These are phyloP conservation scores for Teleogryllus occipitalis DNA, from an alignment of 1,140 invertebrate species.

Conservation along the genomic window DNA sequence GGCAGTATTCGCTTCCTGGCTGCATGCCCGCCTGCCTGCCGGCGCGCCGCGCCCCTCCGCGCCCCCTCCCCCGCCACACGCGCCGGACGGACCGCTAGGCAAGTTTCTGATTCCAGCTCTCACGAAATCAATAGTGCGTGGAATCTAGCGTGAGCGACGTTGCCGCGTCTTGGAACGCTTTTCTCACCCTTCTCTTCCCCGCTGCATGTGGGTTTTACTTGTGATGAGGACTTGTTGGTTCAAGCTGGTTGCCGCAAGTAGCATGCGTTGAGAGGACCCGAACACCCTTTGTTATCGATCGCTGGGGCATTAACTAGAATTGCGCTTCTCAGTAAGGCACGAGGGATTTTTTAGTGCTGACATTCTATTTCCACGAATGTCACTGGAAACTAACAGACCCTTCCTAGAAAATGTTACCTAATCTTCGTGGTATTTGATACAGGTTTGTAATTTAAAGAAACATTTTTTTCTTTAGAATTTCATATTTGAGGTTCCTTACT, in stretches of 20 bases:
- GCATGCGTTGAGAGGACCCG: no score
- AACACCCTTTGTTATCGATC: no score
- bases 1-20: neutral
- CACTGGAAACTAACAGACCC: no score
- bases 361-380: no score
- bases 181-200: neutral
- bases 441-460: no score
- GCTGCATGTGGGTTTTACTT: neutral
- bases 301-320: no score
- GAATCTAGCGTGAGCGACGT: slow-evolving; percentile 18
- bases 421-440: no score
- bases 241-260: neutral
- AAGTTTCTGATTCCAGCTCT: slow-evolving; percentile 20
- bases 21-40: neutral
- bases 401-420: no score
- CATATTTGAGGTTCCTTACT: no score
- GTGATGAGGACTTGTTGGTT: neutral
- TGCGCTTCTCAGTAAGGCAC: no score
- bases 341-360: no score
- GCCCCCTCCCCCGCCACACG: neutral
- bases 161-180: slow-evolving; percentile 10
- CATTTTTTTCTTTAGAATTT: no score
- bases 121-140: slow-evolving; percentile 22
- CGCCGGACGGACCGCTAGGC: slow-evolving; percentile 9
- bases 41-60: slow-evolving; percentile 4